Percentiles rank a stretch among this genome's conserved stretches.
Conservation (phyloP, 1,140 invertebrate genomes). For the Lasioglossum baleicum region DNA sequence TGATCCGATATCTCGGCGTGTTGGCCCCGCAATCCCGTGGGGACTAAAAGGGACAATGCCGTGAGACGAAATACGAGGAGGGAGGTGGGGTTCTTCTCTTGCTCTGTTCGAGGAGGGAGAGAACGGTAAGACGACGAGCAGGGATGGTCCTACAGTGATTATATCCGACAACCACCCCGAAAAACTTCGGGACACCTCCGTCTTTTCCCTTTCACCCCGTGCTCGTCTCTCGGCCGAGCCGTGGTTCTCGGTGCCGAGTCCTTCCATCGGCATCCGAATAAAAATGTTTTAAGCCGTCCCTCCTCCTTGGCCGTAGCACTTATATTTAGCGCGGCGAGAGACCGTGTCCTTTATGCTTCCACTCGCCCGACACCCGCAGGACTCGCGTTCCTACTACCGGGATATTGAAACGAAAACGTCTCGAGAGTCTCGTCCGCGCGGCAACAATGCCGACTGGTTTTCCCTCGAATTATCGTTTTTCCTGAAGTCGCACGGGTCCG, state of each 20-base stretch:
- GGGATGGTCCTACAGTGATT: conserved; percentile 72
- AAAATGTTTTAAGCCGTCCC: conserved; percentile 74
- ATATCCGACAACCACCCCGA: conserved; percentile 74
- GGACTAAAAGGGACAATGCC: conserved; percentile 78
- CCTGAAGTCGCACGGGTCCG: too few relatives aligned
- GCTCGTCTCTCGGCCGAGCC: conserved; percentile 1
- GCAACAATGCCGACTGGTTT: conserved; percentile 25
- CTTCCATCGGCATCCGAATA: conserved; percentile 67
- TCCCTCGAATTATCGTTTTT: conserved; percentile 1
- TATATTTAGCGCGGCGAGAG: conserved; percentile 75
- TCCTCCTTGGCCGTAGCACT: conserved; percentile 73
- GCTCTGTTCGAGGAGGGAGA: conserved; percentile 31
- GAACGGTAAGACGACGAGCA: conserved; percentile 49
- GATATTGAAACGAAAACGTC: conserved; percentile 73
- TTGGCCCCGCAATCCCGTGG: conserved; percentile 76
- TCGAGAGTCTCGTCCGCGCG: conserved; percentile 21
- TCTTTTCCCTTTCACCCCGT: conserved; percentile 11
- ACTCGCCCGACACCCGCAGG: conserved; percentile 25
- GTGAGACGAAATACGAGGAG: conserved; percentile 58
- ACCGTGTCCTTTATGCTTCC: conserved; percentile 71
- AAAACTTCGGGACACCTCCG: conserved; percentile 67
- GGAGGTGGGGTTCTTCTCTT: background rate
- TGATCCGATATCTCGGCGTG: conserved; percentile 77
- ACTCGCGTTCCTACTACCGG: conserved; percentile 57
- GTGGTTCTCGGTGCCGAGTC: conserved; percentile 30